These are phyloP conservation scores for Arbacia lixula DNA, from an alignment of 53 echinoderm and acorn worm species.

Conservation along the genomic window DNA sequence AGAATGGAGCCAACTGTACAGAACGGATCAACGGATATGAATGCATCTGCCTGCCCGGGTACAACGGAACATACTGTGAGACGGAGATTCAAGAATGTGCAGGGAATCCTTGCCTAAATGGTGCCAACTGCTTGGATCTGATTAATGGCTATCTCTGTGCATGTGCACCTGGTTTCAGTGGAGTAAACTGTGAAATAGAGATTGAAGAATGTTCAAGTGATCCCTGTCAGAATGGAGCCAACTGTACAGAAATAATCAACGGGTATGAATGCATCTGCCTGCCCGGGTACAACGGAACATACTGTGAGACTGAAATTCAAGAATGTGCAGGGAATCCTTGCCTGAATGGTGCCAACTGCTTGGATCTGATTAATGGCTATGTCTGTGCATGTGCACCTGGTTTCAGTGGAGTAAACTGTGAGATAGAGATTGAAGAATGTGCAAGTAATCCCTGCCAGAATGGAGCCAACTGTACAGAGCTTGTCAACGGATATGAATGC, in stretches of 20 bases:
- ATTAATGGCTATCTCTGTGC: conserved; percentile 40
- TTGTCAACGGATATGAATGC: conserved; percentile 63
- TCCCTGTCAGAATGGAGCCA: conserved; percentile 62
- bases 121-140: conserved; percentile 51
- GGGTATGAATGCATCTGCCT: conserved; percentile 27
- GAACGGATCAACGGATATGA: conserved; percentile 50
- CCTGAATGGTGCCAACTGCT: conserved; percentile 70
- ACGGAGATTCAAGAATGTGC: conserved; percentile 57
- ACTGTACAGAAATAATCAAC: conserved; percentile 31
- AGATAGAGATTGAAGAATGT: conserved; percentile 65
- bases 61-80: conserved; percentile 60
- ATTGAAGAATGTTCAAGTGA: background rate
- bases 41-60: conserved; percentile 56
- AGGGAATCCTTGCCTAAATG: conserved; percentile 67
- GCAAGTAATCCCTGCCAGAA: conserved; percentile 60
- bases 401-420: conserved; percentile 66
- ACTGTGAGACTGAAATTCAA: conserved; percentile 57
- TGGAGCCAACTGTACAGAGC: conserved; percentile 69
- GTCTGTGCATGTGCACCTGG: conserved; percentile 62
- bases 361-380: conserved; percentile 62
- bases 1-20: conserved; percentile 68
- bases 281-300: conserved; percentile 37
- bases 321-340: conserved; percentile 71
- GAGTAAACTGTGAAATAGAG: conserved; percentile 11
- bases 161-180: conserved; percentile 50